Evolutionary conservation across 2,797 vertebrate genomes (phyloP).

Genomic region (Tiaroga cobitis): DNA sequence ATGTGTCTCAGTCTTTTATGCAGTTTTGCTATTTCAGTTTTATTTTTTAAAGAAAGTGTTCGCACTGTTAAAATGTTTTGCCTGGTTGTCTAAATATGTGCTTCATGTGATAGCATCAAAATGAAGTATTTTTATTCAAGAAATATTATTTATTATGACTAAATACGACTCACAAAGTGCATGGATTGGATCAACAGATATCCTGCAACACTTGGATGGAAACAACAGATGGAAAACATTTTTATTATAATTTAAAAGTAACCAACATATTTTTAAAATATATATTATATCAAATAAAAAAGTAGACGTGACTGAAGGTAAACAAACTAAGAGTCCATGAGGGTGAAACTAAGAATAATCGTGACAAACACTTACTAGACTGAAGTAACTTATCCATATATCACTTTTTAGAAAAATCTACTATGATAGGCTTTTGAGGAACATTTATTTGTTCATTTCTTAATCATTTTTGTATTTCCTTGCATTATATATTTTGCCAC

Average conservation of each 20-base stretch:
- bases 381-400: too few relatives aligned
- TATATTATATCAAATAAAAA: too few relatives aligned
- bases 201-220: neutral
- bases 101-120: neutral
- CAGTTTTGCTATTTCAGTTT: neutral
- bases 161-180: neutral
- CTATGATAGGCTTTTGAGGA: neutral
- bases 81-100: neutral
- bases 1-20: neutral
- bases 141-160: neutral
- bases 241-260: too few relatives aligned
- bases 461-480: neutral
- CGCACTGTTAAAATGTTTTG: neutral
- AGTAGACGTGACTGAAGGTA: too few relatives aligned
- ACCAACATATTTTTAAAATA: too few relatives aligned
- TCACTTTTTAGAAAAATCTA: too few relatives aligned
- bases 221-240: too few relatives aligned
- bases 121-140: neutral
- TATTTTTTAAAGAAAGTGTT: neutral
- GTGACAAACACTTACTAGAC: too few relatives aligned
- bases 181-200: neutral
- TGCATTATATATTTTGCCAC: neutral
- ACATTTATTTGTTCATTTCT: neutral
- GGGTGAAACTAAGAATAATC: too few relatives aligned
- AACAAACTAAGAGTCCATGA: too few relatives aligned